These are phyloP conservation scores for Geococcyx californianus DNA, from an alignment of 2,113 vertebrate genomes.

Conservation along the genomic window DNA sequence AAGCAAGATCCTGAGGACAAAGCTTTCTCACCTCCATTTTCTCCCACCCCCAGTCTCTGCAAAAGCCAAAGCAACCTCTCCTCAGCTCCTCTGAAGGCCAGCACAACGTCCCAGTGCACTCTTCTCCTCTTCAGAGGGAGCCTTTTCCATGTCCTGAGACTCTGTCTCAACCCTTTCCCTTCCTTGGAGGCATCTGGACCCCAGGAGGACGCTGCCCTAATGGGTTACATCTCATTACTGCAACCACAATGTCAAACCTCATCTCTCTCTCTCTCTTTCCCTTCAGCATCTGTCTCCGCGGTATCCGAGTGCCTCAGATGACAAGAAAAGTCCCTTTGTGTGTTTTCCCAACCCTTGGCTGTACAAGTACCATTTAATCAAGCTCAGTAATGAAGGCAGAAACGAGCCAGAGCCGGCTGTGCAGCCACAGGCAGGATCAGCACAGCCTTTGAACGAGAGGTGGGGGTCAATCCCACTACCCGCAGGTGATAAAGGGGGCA, in stretches of 20 bases:
- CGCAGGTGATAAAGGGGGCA: neutral
- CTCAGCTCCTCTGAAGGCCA: neutral
- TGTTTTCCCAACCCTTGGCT: constrained; percentile 42
- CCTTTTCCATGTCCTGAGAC: neutral
- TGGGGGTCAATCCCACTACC: accelerated
- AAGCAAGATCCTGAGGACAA: neutral
- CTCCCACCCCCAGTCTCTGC: neutral
- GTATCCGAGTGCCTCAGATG: constrained; percentile 29
- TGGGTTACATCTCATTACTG: neutral
- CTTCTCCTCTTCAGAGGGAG: neutral
- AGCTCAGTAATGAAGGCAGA: constrained; percentile 42
- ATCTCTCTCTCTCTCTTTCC: neutral
- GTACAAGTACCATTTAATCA: constrained; percentile 55
- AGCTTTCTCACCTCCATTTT: neutral
- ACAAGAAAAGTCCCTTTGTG: constrained; percentile 44
- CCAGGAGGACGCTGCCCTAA: neutral
- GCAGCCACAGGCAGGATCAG: neutral
- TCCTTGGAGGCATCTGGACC: neutral
- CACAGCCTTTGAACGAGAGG: neutral
- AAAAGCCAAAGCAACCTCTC: neutral
- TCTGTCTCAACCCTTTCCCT: neutral
- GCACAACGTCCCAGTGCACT: neutral
- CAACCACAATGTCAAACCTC: neutral
- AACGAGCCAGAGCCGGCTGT: neutral
- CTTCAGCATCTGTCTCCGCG: constrained; percentile 19